Evolutionary conservation across 1,140 invertebrate species (phyloP).

Genomic region (Papilio xuthus): DNA sequence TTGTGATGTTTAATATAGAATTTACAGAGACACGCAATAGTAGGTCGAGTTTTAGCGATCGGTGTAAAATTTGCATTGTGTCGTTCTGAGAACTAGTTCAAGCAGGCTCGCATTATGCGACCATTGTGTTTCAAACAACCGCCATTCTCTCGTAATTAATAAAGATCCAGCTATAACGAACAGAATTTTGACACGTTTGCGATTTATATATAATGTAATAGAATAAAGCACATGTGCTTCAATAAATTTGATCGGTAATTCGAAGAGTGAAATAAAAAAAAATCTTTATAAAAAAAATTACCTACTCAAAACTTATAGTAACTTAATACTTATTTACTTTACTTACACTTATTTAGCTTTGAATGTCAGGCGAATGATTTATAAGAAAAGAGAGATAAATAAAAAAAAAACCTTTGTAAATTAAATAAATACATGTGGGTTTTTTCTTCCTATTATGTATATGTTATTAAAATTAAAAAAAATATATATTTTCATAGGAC

Average conservation of each 20-base stretch:
- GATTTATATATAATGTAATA: background rate
- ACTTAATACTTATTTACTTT: too few relatives aligned
- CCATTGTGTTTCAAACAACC: conserved; percentile 27
- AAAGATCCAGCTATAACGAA: background rate
- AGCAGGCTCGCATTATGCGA: conserved; percentile 26
- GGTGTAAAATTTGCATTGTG: conserved; percentile 17
- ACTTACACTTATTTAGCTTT: background rate
- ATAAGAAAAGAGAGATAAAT: too few relatives aligned
- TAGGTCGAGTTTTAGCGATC: conserved; percentile 20
- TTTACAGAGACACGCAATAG: conserved; percentile 1
- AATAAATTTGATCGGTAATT: background rate
- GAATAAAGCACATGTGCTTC: background rate
- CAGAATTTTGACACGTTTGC: background rate
- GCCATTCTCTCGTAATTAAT: conserved; percentile 28
- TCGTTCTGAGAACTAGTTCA: conserved; percentile 30
- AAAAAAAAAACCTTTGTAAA: too few relatives aligned
- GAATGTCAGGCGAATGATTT: background rate
- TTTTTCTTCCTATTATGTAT: too few relatives aligned
- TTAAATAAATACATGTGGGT: too few relatives aligned
- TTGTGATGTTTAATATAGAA: background rate
- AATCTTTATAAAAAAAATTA: too few relatives aligned
- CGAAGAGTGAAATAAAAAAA: too few relatives aligned
- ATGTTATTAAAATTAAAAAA: too few relatives aligned
- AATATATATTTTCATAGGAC: too few relatives aligned
- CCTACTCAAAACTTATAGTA: too few relatives aligned